These are phyloP conservation scores for Echeneis naucrates DNA, from an alignment of 2,797 vertebrate genomes.

Conservation along the genomic window DNA sequence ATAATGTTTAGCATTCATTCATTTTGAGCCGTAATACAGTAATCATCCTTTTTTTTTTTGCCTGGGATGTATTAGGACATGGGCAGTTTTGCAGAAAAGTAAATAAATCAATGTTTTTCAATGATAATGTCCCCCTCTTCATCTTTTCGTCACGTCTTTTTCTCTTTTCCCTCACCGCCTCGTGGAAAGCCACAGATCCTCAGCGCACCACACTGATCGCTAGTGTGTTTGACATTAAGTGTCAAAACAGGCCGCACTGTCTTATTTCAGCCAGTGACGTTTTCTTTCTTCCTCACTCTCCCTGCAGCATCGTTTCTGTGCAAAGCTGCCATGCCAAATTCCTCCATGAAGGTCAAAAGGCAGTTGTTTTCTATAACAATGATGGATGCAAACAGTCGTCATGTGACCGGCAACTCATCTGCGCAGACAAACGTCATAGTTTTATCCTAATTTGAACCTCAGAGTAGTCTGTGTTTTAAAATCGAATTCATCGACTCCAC, in stretches of 20 bases:
- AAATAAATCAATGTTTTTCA: not conserved
- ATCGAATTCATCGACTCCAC: not conserved
- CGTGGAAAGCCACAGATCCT: slow-evolving; percentile 36
- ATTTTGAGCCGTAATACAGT: not conserved
- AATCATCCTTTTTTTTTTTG: slow-evolving; percentile 1
- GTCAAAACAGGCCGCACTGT: slow-evolving; percentile 64
- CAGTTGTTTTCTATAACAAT: slow-evolving; percentile 45
- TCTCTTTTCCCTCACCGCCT: slow-evolving; percentile 7
- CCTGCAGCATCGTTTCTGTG: slow-evolving; percentile 26
- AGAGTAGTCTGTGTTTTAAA: not conserved
- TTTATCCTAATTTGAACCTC: slow-evolving; percentile 66
- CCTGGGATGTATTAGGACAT: too few relatives aligned
- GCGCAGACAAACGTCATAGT: slow-evolving; percentile 26
- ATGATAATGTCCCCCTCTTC: slow-evolving; percentile 25
- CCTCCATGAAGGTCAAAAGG: slow-evolving; percentile 55
- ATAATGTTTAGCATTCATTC: slow-evolving; percentile 17
- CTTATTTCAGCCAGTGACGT: slow-evolving; percentile 59
- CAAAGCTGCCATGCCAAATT: slow-evolving; percentile 49
- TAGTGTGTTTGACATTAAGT: slow-evolving; percentile 60
- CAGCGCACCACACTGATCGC: slow-evolving; percentile 33
- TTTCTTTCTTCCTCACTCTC: slow-evolving; percentile 11
- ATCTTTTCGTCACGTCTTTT: slow-evolving; percentile 41
- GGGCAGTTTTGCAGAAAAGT: slow-evolving; percentile 6
- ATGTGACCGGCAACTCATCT: slow-evolving; percentile 43
- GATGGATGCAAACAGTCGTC: slow-evolving; percentile 58